Evolutionary conservation across 2,113 vertebrate species (phyloP).

Genomic region (Trachemys scripta): DNA sequence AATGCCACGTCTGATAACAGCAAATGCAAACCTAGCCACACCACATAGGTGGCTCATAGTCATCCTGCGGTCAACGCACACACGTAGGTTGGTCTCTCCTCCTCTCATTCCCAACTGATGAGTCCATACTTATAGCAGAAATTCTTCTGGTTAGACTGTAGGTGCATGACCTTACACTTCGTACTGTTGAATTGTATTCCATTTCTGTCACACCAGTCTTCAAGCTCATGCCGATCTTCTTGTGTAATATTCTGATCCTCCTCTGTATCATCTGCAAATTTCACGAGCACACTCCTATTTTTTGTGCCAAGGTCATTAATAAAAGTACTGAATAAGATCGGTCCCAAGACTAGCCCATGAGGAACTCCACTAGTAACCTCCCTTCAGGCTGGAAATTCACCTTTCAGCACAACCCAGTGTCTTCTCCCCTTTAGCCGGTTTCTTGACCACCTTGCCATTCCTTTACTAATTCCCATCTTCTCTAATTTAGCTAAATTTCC

Average conservation of each 20-base stretch:
- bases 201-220: background rate
- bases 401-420: background rate
- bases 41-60: background rate
- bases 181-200: background rate
- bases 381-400: background rate
- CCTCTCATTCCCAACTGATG: background rate
- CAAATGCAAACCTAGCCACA: background rate
- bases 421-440: background rate
- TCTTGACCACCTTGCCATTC: background rate
- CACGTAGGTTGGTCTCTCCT: background rate
- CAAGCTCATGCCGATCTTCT: background rate
- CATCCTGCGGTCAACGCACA: background rate
- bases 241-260: background rate
- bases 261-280: background rate
- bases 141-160: background rate
- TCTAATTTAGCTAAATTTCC: background rate
- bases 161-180: background rate
- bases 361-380: background rate
- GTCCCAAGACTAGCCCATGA: background rate
- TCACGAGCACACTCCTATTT: background rate
- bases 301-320: background rate
- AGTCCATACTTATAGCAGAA: background rate
- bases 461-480: background rate
- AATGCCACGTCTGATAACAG: background rate
- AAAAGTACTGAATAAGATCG: background rate